These are phyloP conservation scores for Melanaphis sacchari DNA, from an alignment of 1,140 invertebrate genomes.

Conservation along the genomic window DNA sequence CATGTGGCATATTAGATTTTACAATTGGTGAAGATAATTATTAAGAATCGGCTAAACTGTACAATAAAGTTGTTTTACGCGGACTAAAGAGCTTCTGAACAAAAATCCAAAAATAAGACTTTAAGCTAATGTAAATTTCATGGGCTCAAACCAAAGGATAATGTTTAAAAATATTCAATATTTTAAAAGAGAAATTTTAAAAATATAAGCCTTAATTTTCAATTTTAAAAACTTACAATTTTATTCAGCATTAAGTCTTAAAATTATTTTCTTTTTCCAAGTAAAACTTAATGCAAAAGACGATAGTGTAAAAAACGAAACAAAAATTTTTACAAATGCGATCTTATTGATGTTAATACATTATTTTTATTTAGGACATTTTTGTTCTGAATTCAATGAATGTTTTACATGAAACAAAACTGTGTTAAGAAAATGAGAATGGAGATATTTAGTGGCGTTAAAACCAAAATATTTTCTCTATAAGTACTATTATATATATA, in stretches of 20 bases:
- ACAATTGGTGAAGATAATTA: neutral
- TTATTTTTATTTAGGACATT: neutral
- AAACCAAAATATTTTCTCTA: too few relatives aligned
- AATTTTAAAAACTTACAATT: neutral
- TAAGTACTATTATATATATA: too few relatives aligned
- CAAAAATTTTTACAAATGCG: neutral
- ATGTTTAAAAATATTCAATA: neutral
- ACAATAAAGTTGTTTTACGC: neutral
- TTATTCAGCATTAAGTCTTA: neutral
- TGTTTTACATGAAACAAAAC: neutral
- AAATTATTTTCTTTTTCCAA: neutral
- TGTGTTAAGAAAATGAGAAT: neutral
- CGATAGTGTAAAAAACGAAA: neutral
- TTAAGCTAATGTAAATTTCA: neutral
- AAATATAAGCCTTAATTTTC: neutral
- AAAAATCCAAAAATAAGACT: neutral
- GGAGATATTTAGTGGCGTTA: too few relatives aligned
- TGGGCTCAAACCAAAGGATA: neutral
- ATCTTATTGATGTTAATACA: neutral
- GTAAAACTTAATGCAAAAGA: neutral
- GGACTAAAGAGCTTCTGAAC: neutral
- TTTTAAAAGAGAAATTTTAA: neutral
- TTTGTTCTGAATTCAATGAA: neutral
- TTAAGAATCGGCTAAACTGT: neutral
- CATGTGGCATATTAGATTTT: neutral